Evolutionary conservation across 2,113 vertebrate genomes (phyloP).

Genomic region (Hippolais icterina): DNA sequence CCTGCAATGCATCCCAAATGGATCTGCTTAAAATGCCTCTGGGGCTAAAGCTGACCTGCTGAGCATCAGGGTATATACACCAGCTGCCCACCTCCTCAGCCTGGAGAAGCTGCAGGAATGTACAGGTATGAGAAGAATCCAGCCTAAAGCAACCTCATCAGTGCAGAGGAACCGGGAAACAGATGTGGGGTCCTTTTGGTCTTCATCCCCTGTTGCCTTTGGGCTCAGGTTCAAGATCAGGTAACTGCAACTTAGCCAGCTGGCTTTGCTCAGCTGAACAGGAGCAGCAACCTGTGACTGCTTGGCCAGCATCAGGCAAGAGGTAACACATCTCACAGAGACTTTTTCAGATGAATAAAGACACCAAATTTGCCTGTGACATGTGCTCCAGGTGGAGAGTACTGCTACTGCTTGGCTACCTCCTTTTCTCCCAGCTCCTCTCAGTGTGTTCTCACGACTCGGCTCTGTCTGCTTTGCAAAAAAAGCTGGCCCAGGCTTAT

Average conservation of each 20-base stretch:
- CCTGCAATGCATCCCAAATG: neutral
- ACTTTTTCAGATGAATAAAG: neutral
- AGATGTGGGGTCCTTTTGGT: neutral
- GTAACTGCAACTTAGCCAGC: neutral
- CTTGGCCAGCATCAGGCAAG: neutral
- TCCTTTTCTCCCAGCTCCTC: neutral
- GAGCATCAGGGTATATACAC: neutral
- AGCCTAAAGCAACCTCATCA: rapidly evolving
- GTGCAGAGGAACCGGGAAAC: rapidly evolving
- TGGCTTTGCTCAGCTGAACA: neutral
- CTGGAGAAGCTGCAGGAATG: neutral
- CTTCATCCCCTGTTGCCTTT: neutral
- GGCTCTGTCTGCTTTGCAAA: neutral
- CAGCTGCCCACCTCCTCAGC: neutral
- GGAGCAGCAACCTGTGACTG: neutral
- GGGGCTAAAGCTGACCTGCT: neutral
- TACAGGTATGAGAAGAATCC: neutral
- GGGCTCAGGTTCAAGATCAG: neutral
- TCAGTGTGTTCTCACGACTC: rapidly evolving
- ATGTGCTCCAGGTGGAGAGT: neutral
- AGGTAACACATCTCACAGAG: neutral
- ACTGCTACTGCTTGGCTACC: rapidly evolving
- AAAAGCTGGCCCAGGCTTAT: neutral
- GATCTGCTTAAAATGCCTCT: neutral
- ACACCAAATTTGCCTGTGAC: neutral